Evolutionary conservation across 2,113 vertebrate species (phyloP).

Genomic region (Zosterops hypoxanthus): DNA sequence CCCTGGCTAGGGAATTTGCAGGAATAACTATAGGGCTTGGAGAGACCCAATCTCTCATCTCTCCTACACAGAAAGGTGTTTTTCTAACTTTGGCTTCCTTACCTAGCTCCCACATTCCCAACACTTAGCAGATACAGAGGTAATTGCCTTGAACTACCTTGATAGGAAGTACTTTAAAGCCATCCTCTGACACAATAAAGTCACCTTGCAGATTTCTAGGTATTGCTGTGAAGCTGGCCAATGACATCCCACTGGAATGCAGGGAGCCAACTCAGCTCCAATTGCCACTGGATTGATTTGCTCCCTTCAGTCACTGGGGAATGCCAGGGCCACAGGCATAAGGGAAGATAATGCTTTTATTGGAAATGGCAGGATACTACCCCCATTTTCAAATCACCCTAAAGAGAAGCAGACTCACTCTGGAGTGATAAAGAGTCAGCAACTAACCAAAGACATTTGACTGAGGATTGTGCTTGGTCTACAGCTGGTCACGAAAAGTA

Average conservation of each 20-base stretch:
- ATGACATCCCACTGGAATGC: neutral
- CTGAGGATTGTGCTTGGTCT: neutral
- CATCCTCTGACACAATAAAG: neutral
- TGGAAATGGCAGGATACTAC: neutral
- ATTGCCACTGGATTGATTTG: neutral
- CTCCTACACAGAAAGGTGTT: neutral
- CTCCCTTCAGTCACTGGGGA: neutral
- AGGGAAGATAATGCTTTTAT: neutral
- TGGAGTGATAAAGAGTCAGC: neutral
- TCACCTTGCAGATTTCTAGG: neutral
- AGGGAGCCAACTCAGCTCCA: neutral
- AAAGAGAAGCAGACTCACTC: neutral
- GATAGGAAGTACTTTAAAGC: neutral
- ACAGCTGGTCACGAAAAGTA: neutral
- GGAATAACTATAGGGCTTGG: neutral
- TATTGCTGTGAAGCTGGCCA: neutral
- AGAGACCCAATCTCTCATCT: neutral
- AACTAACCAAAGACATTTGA: neutral
- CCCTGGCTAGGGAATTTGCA: neutral
- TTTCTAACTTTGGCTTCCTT: neutral
- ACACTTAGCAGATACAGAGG: neutral
- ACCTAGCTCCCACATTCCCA: neutral
- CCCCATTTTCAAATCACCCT: neutral
- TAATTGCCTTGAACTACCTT: neutral
- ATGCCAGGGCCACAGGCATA: fast-evolving